phyloP scores from a whole-genome alignment of 2,888 invertebrate species.

The Polylopha cassiicola region DNA sequence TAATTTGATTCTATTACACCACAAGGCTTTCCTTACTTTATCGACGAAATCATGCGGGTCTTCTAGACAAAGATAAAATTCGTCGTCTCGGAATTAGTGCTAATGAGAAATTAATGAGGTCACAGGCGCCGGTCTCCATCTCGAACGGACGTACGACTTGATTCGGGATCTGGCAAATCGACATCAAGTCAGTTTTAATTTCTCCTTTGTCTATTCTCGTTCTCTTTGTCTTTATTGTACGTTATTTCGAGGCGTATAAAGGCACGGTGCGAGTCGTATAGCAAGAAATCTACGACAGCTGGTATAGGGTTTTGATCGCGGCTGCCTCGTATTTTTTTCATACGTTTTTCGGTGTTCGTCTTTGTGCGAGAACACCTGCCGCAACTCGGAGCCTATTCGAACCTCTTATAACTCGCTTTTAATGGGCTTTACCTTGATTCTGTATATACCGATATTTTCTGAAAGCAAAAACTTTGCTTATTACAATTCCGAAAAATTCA shows the following conservation, averaged over 20 bases:
- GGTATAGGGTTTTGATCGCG: slow-evolving; percentile 51
- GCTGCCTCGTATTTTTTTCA: slow-evolving; percentile 21
- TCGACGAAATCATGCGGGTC: no score
- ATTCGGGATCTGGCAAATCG: no score
- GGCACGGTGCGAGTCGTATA: slow-evolving; percentile 27
- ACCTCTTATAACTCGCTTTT: slow-evolving; percentile 23
- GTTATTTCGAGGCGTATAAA: slow-evolving; percentile 4
- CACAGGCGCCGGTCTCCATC: no score
- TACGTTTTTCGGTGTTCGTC: slow-evolving; percentile 46
- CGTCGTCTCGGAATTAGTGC: no score
- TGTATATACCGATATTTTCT: no score
- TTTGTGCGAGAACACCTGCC: slow-evolving; percentile 61
- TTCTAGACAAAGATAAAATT: no score
- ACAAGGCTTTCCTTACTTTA: slow-evolving; percentile 2
- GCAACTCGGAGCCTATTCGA: slow-evolving; percentile 30
- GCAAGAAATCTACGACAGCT: slow-evolving; percentile 58
- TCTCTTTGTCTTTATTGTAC: slow-evolving; percentile 10
- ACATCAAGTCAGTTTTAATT: no score
- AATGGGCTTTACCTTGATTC: slow-evolving; percentile 40
- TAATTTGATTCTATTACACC: slow-evolving; percentile 12
- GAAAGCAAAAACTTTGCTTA: no score
- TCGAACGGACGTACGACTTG: no score
- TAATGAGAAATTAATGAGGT: slow-evolving; percentile 6
- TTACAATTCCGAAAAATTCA: no score
- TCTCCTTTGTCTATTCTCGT: no score